Evolutionary conservation across 2,797 vertebrate species (phyloP).

Genomic region (Dallia pectoralis): DNA sequence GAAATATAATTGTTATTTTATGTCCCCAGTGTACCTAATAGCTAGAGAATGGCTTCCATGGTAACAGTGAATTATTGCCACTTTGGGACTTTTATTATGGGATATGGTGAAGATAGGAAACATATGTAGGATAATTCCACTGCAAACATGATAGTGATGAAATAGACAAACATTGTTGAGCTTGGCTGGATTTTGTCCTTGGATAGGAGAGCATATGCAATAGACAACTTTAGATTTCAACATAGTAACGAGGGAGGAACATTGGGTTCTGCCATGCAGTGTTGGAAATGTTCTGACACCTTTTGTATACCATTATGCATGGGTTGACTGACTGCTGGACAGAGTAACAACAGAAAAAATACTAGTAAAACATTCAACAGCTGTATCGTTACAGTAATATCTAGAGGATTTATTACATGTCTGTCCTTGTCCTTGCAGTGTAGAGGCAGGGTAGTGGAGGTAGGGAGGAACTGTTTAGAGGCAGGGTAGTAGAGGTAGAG

Average conservation of each 20-base stretch:
- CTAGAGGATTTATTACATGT: not conserved
- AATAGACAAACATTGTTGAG: not conserved
- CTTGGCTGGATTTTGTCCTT: not conserved
- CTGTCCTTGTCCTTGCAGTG: not conserved
- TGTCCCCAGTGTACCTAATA: not conserved
- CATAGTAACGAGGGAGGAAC: not conserved
- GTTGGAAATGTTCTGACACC: not conserved
- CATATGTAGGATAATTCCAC: not conserved
- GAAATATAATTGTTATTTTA: not conserved
- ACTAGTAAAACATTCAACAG: no score
- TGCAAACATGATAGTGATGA: not conserved
- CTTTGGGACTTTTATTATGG: not conserved
- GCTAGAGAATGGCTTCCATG: not conserved
- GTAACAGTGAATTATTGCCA: not conserved
- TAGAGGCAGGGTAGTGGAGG: no score
- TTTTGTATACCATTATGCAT: not conserved
- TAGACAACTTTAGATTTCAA: not conserved
- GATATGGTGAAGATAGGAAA: not conserved
- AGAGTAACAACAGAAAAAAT: no score
- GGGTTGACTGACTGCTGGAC: not conserved
- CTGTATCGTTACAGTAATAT: not conserved
- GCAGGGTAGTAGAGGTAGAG: constrained; percentile 58
- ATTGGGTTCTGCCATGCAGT: not conserved
- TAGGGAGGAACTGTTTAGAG: not conserved
- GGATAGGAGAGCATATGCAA: not conserved